These are phyloP conservation scores for Invenusta paracnida DNA, from an alignment of 2,888 invertebrate species.

Conservation along the genomic window DNA sequence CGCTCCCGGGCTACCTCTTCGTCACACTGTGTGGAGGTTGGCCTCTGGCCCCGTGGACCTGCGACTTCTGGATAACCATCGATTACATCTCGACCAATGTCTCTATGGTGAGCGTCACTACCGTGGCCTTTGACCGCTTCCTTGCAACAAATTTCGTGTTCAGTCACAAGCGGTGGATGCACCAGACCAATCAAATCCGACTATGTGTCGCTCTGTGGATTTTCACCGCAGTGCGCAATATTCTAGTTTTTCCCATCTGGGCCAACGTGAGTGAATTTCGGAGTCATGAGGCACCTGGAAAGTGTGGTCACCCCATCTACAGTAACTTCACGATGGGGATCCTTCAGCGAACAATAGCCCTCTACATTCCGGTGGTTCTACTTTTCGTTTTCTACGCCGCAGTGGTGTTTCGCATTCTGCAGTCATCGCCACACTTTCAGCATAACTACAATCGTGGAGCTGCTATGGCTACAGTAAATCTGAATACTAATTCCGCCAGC, in stretches of 20 bases:
- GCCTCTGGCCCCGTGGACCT: conserved; percentile 41
- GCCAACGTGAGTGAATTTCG: conserved; percentile 33
- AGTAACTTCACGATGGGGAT: conserved; percentile 38
- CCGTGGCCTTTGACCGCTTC: conserved; percentile 41
- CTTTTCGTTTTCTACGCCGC: conserved; percentile 37
- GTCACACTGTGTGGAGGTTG: conserved; percentile 38
- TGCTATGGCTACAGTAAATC: too few relatives aligned
- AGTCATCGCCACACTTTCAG: conserved; percentile 15
- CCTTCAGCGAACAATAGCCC: conserved; percentile 35
- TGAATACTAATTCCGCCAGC: neutral
- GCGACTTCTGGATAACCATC: conserved; percentile 40
- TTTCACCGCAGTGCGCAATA: conserved; percentile 35
- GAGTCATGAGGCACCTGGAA: neutral
- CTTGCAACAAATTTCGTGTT: conserved; percentile 39
- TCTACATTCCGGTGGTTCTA: conserved; percentile 41
- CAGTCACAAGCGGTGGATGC: conserved; percentile 41
- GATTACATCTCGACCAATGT: conserved; percentile 41
- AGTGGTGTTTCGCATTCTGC: conserved; percentile 37
- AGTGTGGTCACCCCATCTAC: conserved; percentile 40
- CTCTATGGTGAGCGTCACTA: conserved; percentile 39
- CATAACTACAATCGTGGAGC: neutral
- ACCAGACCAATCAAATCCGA: conserved; percentile 37
- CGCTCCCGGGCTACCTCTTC: conserved; percentile 38
- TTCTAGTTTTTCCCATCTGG: conserved; percentile 39
- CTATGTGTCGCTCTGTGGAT: conserved; percentile 35